phyloP scores from a whole-genome alignment of 2,113 vertebrate species.

The Cisticola juncidis region DNA sequence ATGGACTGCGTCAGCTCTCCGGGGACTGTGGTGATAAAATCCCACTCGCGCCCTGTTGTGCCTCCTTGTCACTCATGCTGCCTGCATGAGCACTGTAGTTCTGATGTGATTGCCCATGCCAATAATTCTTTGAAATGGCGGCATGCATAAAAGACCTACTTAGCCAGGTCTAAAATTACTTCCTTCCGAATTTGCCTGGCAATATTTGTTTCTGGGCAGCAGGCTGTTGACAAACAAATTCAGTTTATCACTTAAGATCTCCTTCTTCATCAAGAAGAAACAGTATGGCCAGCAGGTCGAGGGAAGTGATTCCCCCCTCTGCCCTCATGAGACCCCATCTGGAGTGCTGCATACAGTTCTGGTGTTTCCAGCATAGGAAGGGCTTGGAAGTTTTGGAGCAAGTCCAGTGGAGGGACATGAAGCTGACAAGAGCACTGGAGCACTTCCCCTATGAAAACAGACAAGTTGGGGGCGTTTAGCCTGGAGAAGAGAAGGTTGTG shows the following conservation, averaged over 20 bases:
- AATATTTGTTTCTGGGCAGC: background rate
- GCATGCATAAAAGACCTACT: accelerated
- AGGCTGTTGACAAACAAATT: background rate
- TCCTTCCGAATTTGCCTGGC: background rate
- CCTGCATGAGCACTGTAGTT: background rate
- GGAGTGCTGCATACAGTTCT: background rate
- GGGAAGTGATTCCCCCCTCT: background rate
- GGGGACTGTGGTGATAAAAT: background rate
- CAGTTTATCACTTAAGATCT: background rate
- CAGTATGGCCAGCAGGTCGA: background rate
- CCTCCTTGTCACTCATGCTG: background rate
- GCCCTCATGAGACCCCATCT: background rate
- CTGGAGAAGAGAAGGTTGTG: background rate
- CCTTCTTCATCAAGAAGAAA: background rate
- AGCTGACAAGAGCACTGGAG: background rate
- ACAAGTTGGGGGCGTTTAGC: background rate
- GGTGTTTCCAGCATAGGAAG: background rate
- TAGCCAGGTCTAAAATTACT: background rate
- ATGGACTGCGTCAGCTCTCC: background rate
- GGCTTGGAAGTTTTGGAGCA: background rate
- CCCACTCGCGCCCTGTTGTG: accelerated
- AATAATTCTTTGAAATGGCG: background rate
- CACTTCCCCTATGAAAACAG: background rate
- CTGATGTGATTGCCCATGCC: background rate
- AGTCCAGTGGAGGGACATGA: background rate